Evolutionary conservation across 1,140 invertebrate genomes (phyloP), one percentile per base, ranked within the genome.

Genomic region (Drosophila nannoptera): DNA sequence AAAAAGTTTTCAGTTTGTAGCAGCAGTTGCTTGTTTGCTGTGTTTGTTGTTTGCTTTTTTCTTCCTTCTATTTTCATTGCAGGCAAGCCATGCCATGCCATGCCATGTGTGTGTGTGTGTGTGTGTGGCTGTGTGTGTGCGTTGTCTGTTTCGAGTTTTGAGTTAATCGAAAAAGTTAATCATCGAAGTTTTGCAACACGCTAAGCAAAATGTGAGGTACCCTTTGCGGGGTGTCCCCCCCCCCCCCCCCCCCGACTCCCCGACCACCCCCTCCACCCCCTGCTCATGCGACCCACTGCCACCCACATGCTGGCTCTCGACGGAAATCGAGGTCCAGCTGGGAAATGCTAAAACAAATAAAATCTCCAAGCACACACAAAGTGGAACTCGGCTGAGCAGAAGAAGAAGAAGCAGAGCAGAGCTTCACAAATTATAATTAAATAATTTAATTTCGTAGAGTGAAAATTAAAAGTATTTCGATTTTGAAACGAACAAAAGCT

Each of bases 111-210:
- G 38, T 56, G 53, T 50, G 35, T 40, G 43, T 49, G 9, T n/a
- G 42, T 52, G 35, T 36, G n/a, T 72, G 52, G 64, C 43, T 65
- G 45, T 64, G 56, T 53, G 70, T 56, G 65, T 61, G 40, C 35
- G 42, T 45, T 77, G 45, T 77, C 65, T 81, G 73, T 56, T 72
- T 78, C 55, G 77, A 73, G 69, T 83, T 80, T 84, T 74, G 73
- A 84, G 80, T 83, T 83, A 83, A 83, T 83, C 80, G 80, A 83
- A 83, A 83, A 83, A 83, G 80, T 83, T 83, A 83, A 83, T 83
- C 80, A 83, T 84, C 81, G 80, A 83, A 83, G 78, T 83, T 83
- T 83, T 65, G 78, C 61, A 68, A 68, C 64, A 68, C 64, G 65
- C 58, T 72, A 72, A 72, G 64, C 69, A 53, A 60, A 72, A 62